phyloP scores from a whole-genome alignment of 1,140 invertebrate species.

The Cyphomyrmex costatus region DNA sequence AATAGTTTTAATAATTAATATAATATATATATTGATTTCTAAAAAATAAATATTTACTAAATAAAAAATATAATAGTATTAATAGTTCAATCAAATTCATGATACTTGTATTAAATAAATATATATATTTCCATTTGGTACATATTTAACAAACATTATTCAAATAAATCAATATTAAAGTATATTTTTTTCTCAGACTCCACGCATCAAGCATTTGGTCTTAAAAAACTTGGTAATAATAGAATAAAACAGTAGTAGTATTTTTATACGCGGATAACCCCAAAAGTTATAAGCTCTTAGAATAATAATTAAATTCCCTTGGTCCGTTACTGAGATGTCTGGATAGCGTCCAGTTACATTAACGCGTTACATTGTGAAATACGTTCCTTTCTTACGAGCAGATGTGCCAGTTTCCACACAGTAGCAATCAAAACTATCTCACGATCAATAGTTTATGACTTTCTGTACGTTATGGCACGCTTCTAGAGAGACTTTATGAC shows the following conservation, averaged over 20 bases:
- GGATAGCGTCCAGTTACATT: conserved; percentile 46
- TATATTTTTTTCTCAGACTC: no score
- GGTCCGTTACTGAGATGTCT: not conserved
- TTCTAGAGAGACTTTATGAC: conserved; percentile 60
- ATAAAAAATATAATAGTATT: no score
- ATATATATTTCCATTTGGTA: no score
- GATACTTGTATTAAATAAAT: no score
- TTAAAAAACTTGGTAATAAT: not conserved
- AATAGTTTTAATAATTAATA: no score
- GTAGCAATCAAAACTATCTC: conserved; percentile 59
- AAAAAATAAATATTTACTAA: no score
- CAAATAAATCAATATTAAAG: no score
- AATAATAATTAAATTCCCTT: conserved; percentile 46
- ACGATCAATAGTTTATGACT: conserved; percentile 53
- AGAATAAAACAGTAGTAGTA: not conserved
- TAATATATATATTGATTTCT: no score
- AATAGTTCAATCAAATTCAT: no score
- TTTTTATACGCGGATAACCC: conserved; percentile 2
- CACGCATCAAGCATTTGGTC: not conserved
- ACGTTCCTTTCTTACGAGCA: conserved; percentile 24
- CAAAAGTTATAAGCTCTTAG: conserved; percentile 28
- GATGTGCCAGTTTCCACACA: conserved; percentile 45
- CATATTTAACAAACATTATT: no score
- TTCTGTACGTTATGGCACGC: conserved; percentile 47
- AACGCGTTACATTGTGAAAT: conserved; percentile 26